Base-by-base conservation (phyloP, 2,113 vertebrate genomes). In the Cairina moschata region DNA sequence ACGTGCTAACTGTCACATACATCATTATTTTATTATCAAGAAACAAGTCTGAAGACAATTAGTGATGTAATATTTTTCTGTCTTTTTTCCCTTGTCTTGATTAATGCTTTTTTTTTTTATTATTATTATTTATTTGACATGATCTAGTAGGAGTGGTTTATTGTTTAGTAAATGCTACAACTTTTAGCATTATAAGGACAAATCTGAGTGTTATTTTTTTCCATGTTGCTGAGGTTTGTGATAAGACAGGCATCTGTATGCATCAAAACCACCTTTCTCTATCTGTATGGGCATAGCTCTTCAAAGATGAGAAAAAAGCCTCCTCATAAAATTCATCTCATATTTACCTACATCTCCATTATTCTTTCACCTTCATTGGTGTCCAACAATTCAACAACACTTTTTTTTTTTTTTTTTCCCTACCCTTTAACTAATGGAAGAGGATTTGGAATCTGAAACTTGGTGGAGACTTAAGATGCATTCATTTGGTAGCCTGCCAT, bases 331-430 rank as follows among this genome's bases (percentile, higher is more conserved):
- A 68, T 72, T 59, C 36, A 59, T 68, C 31, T 44, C n/a, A 65
- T 68, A 50, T 15, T 59, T 59, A 54, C 56, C 16, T 81, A 26
- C 38, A 81, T 36, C 14, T 83, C 36, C 21, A 62, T 79, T 83
- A 32, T 91, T 93, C 65, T 88, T 88, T 85, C 69, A 34, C 78
- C 34, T 77, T 85, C 21, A 13, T 85, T 82, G 85, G 74, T 92
- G 81, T 69, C 7, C 75, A 58, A 18, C 56, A 58, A 58, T 58
- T 58, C 17, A n/a, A n/a, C 31, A 58, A 20, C 23, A 32, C 6
- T 20, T 58, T 58, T 58, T 62, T 26, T 48, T 48, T 44, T 44
- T 44, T 46, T 46, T 46, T 46, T 46, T 9, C 18, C 18, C 42
- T 44, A 44, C 32, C 59, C 25, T 36, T 63, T 63, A 38, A 17